phyloP scores from a whole-genome alignment of 92 coral and sea anemone genomes.

The Meandrina meandrites region DNA sequence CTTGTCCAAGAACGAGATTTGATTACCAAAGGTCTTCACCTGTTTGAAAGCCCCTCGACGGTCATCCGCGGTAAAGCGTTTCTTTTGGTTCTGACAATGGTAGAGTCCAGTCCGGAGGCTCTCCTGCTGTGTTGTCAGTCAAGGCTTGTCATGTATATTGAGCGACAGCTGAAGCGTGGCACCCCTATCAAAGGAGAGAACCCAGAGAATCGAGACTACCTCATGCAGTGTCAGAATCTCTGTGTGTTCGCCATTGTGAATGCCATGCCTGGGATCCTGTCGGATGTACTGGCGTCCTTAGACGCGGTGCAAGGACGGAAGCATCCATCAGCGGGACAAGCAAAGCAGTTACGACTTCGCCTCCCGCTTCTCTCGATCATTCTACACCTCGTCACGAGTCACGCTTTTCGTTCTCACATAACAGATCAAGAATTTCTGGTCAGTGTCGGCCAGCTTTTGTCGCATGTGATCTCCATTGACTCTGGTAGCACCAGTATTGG shows the following conservation, averaged over 20 bases:
- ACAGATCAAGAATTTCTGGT: conserved; percentile 65
- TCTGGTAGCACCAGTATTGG: conserved; percentile 90
- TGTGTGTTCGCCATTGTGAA: conserved; percentile 76
- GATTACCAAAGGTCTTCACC: conserved; percentile 77
- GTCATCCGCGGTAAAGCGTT: conserved; percentile 89
- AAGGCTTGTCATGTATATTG: conserved; percentile 85
- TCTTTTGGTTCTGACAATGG: conserved; percentile 72
- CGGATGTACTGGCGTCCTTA: conserved; percentile 73
- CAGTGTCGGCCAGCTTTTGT: conserved; percentile 70
- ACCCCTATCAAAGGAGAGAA: conserved; percentile 84
- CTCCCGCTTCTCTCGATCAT: conserved; percentile 89
- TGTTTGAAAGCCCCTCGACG: conserved; percentile 88
- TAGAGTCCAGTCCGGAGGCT: conserved; percentile 78
- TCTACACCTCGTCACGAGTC: conserved; percentile 91
- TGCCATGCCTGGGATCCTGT: conserved; percentile 71
- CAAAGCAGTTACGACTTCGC: conserved; percentile 86
- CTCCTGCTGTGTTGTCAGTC: conserved; percentile 88
- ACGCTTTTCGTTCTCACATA: conserved; percentile 79
- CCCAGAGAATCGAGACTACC: conserved; percentile 72
- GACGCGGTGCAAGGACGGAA: conserved; percentile 91
- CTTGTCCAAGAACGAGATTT: conserved; percentile 86
- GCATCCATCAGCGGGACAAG: conserved; percentile 96
- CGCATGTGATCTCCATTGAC: conserved; percentile 85
- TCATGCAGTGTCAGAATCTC: conserved; percentile 72
- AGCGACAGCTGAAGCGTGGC: conserved; percentile 81